Base-by-base conservation (phyloP, 2,113 vertebrate species). In the Heliornis fulica region DNA sequence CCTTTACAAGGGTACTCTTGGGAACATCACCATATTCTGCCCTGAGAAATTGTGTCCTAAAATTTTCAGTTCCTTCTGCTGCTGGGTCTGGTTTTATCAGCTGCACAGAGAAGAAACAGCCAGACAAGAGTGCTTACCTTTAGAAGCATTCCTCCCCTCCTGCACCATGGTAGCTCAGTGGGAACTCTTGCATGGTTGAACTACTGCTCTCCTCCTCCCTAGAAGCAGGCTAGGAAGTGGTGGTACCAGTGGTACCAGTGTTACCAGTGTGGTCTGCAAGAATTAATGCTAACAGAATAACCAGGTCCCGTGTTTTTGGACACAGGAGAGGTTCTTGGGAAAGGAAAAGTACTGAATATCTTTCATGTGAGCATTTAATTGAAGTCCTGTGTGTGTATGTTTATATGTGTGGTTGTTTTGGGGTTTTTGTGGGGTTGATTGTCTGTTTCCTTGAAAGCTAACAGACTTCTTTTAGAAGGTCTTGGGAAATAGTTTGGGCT, bases 81-180 rank as follows among this genome's bases (percentile, higher is more conserved):
- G 29, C 31, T 89, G 28, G 5, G 16, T 46, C 14, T 45, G 50
- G 5, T 89, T 57, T 89, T 87, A 9, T 79, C 21, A 53, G n/a
- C 17, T 63, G 32, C 13, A 12, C 36, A n/a, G 34, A 61, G 54
- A 89, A 21, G 46, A 82, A 70, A 26, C 19, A 59, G 1, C 15
- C 21, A 72, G 5, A 15, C 40, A 70, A 16, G 60, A 45, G 19
- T 1, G 5, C 72, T 80, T 70, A 11, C 29, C 20, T 88, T 46
- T 38, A 59, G 5, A 38, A 76, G 43, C 26, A 34, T 80, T 91
- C 32, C 23, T 74, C 17, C 41, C 38, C 7, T 68, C 23, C 38
- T 15, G 32, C 29, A 36, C 19, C 2, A 2, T 53, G 0, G 0
- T 28, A 36, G 14, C 2, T 1, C 48, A 0, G 0, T 28, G 34